phyloP scores from a whole-genome alignment of 2,888 invertebrate genomes.

The Prosopocoilus inquinatus region DNA sequence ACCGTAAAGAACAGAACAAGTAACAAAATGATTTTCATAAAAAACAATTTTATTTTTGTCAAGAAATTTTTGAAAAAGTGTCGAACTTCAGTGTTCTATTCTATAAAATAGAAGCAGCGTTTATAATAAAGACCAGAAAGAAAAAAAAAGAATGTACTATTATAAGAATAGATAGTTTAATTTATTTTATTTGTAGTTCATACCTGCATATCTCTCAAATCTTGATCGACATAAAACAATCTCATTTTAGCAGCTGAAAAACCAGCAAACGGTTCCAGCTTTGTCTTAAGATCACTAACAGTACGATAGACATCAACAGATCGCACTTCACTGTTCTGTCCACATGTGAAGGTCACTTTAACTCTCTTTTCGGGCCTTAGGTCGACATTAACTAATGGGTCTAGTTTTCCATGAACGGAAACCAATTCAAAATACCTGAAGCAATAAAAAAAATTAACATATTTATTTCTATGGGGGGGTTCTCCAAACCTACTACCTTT shows the following conservation, averaged over 20 bases:
- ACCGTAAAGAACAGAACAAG: too few relatives aligned
- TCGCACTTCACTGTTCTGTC: conserved; percentile 69
- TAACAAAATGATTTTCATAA: too few relatives aligned
- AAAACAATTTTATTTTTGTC: too few relatives aligned
- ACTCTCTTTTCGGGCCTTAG: conserved; percentile 83
- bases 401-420: conserved; percentile 82
- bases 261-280: conserved; percentile 76
- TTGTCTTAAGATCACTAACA: conserved; percentile 77
- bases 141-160: too few relatives aligned
- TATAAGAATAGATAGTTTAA: neutral
- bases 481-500: conserved; percentile 62
- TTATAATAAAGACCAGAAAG: too few relatives aligned
- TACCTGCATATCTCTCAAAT: conserved; percentile 59
- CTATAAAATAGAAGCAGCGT: too few relatives aligned
- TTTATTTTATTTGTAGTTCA: neutral
- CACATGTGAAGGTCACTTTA: conserved; percentile 80
- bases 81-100: too few relatives aligned
- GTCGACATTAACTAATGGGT: conserved; percentile 86
- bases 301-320: conserved; percentile 78
- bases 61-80: too few relatives aligned
- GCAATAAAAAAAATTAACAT: neutral
- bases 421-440: conserved; percentile 80
- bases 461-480: neutral
- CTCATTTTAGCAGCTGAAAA: conserved; percentile 83
- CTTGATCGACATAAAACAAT: conserved; percentile 86